Conservation (phyloP, 2,797 vertebrate species). For the Chloroceryle inda region DNA sequence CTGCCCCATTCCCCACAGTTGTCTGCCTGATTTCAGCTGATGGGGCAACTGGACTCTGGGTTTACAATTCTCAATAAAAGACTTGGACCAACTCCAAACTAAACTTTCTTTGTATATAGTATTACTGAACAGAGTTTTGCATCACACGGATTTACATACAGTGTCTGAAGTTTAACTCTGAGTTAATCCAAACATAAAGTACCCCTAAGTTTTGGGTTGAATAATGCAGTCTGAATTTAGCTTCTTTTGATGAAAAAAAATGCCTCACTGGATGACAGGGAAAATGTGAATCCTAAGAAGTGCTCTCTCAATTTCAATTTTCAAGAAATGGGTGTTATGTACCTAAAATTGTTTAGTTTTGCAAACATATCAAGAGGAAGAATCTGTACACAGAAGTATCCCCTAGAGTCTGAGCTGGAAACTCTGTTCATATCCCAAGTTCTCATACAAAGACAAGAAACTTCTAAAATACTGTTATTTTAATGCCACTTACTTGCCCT, state of each 20-base stretch:
- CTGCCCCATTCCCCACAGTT: not conserved
- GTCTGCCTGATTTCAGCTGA: not conserved
- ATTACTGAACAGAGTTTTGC: not conserved
- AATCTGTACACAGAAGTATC: not conserved
- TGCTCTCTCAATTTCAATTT: not conserved
- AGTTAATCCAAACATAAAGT: slow-evolving; percentile 12
- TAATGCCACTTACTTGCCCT: slow-evolving; percentile 92
- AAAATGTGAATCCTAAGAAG: not conserved
- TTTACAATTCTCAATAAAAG: not conserved
- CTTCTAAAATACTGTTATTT: not conserved
- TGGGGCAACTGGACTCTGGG: not conserved
- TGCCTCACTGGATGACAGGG: not conserved
- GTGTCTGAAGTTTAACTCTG: slow-evolving; percentile 4
- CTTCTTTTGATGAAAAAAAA: not conserved
- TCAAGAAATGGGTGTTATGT: not conserved
- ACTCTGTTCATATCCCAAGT: not conserved
- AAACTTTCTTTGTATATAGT: not conserved
- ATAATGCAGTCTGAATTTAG: not conserved
- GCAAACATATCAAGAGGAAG: not conserved
- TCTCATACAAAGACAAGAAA: not conserved
- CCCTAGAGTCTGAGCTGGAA: not conserved
- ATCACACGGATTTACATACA: not conserved
- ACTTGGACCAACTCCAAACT: slow-evolving; percentile 6
- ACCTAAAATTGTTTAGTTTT: not conserved
- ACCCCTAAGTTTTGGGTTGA: not conserved